Base-by-base conservation (phyloP, 2,888 invertebrate genomes). In the Morpho helenor region DNA sequence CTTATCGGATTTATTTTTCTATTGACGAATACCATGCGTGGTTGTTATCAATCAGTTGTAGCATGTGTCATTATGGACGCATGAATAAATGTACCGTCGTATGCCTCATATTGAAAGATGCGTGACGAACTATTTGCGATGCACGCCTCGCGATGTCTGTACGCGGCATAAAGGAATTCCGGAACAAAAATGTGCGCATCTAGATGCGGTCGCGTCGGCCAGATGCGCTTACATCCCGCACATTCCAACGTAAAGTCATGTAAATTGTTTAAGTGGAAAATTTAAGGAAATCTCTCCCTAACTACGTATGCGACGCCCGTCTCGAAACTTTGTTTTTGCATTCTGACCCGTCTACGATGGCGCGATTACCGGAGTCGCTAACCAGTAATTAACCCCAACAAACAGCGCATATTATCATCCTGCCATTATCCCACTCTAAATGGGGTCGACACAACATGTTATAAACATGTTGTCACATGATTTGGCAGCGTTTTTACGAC, bases 211-310 rank as follows among this genome's bases (percentile, higher is more conserved):
- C 74, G 73, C 73, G 78, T 68, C 72, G 76, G 75, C 75, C 82
- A 79, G 80, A 78, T 79, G 80, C 73, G 70, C 69, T 67, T 67
- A 69, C 69, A 68, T 64, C 70, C 68, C 61, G 57, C 72, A 73
- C 79, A 76, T 79, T 74, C 80, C 77, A 66, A 69, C 73, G 75
- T 76, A 72, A 73, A 79, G 79, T 75, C 74, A 75, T 79, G 83
- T 82, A 83, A 88, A 87, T 84, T 84, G 82, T 82, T 86, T 87
- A 85, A 82, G 77, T 79, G 84, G 87, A 88, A 88, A 88, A 88
- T 82, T 80, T 77, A 78, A 84, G 88, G 84, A 88, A 88, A 88
- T 80, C 75, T 72, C 79, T 69, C 73, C 74, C 72, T 79, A 85
- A 84, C 73, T 78, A 79, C 74, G 73, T 73, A 74, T 75, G 76